Base-by-base conservation (phyloP, 2,113 vertebrate species). In the Lamprologus speciosus region DNA sequence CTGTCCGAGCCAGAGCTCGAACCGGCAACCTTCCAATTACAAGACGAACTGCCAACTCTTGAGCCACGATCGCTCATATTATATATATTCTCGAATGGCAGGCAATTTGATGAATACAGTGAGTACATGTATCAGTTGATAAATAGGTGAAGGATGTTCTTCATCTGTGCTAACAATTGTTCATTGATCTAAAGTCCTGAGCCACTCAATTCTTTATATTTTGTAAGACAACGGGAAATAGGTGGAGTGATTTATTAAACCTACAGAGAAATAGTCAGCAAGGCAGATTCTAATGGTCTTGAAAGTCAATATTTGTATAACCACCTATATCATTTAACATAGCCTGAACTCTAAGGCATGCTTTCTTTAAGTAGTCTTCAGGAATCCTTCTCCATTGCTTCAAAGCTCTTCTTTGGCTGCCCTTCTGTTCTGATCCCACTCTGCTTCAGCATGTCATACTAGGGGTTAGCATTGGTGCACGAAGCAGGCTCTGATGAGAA, bases 1-100 rank as follows among this genome's bases (percentile, higher is more conserved):
- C 14, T 31, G 57, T 31, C 2, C 1, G 3, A 31, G 57, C 57
- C 5, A 0, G 57, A 2, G 26, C 26, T 60, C 57, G 1, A 60
- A 60, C 57, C 8, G 8, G 57, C 26, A 60, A 60, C 14, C 26
- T 60, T 60, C 14, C 26, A 6, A 60, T 60, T 60, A 31, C 14
- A 60, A 60, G 26, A 10, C 2, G 0, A 60, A 60, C 57, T 31
- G 8, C 57, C 14, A 31, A 60, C 5, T 60, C 26, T 31, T 31
- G 26, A 60, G 26, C 26, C 57, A 60, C 2, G 14, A 60, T 17
- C 5, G 2, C 57, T 31, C 57, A 31, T 60, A 6, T 60, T 60
- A 31, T 60, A 45, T 26, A 73, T 23, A 7, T 73, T 16, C 21
- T 73, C 9, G 2, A 9, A 73, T 26, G 5, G 21, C 68, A 73